Percentiles rank a stretch among this genome's conserved stretches.
These are phyloP conservation scores for Toxotes chatareus DNA, from an alignment of 2,113 vertebrate genomes.

Conservation along the genomic window DNA sequence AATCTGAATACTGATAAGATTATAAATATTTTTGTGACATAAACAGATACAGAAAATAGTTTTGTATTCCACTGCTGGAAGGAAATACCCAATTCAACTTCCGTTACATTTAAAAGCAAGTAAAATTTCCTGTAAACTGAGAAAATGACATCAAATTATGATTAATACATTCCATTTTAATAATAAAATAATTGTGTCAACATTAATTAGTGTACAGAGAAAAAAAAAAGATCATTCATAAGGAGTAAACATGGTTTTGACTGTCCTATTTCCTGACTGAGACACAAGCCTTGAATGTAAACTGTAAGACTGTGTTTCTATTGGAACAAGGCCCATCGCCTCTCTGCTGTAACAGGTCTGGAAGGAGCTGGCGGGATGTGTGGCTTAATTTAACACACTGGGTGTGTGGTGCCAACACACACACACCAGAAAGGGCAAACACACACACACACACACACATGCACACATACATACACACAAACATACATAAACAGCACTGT, in stretches of 20 bases:
- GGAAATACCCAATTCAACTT: not conserved
- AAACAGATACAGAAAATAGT: not conserved
- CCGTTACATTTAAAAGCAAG: not conserved
- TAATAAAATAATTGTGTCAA: not conserved
- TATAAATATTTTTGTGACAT: not conserved
- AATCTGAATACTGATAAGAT: not conserved
- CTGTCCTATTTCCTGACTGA: slow-evolving; percentile 33
- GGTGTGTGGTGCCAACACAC: slow-evolving; percentile 48
- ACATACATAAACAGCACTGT: slow-evolving; percentile 19
- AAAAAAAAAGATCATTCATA: slow-evolving; percentile 1
- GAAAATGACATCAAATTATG: not conserved
- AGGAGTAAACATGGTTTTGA: slow-evolving; percentile 20
- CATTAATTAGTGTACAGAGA: not conserved
- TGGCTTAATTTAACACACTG: slow-evolving; percentile 43
- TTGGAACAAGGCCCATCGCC: slow-evolving; percentile 56
- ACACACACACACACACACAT: slow-evolving; percentile 21
- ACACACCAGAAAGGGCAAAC: slow-evolving; percentile 27
- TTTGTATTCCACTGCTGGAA: not conserved
- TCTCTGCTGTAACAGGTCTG: slow-evolving; percentile 60
- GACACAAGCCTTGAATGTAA: slow-evolving; percentile 48
- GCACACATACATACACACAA: slow-evolving; percentile 5
- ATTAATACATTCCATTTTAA: not conserved
- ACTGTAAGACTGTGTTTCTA: slow-evolving; percentile 61
- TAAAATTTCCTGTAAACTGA: too few species aligned
- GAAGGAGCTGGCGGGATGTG: slow-evolving; percentile 51